phyloP scores from a whole-genome alignment of 2,113 vertebrate species.

The Bothrops jararaca region DNA sequence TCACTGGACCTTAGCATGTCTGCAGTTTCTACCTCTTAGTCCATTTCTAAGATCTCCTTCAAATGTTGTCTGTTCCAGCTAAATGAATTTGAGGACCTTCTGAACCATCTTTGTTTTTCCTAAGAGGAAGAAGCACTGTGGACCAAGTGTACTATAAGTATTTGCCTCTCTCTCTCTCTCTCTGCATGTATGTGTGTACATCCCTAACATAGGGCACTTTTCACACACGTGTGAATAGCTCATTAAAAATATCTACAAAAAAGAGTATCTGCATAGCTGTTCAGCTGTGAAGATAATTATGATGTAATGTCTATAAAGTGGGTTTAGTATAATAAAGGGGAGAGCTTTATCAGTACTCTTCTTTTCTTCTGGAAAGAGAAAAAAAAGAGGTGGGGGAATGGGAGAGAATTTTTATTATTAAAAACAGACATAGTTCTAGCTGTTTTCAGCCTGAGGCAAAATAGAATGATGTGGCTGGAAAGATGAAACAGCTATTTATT shows the following conservation, averaged over 20 bases:
- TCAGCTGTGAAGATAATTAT: background rate
- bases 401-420: background rate
- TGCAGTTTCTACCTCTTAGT: background rate
- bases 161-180: background rate
- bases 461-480: background rate
- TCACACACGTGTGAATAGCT: background rate
- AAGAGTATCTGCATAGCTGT: background rate
- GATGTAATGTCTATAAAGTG: background rate
- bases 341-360: background rate
- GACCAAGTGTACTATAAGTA: background rate
- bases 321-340: background rate
- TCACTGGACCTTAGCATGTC: background rate
- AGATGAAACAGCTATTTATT: background rate
- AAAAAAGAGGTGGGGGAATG: background rate
- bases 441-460: background rate
- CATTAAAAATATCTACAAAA: background rate
- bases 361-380: background rate
- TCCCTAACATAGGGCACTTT: background rate
- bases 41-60: background rate
- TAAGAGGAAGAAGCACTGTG: background rate
- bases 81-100: background rate
- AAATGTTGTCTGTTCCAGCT: background rate
- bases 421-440: background rate
- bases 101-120: background rate
- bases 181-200: no score